Evolutionary conservation across 2,888 invertebrate species (phyloP), one percentile per base, ranked within the genome.

Genomic region (Epistrophe eligans): DNA sequence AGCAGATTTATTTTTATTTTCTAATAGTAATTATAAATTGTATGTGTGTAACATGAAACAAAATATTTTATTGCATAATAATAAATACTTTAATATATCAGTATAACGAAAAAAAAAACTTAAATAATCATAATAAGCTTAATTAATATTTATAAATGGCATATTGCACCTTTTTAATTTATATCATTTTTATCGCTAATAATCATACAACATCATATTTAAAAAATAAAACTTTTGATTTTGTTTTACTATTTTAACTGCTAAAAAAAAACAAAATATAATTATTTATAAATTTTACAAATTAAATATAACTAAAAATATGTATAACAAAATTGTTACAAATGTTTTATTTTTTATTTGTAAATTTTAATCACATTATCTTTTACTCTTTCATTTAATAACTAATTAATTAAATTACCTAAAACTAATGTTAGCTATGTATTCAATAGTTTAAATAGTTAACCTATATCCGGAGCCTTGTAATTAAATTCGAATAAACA

Each of bases 361-460:
- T 70, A 71, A 72, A 72, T 83, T 38, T 48, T 87, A 87, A 87
- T 87, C 87, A 87, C 87, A 87, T 87, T 70, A 79, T 87, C 72
- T 40, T 79, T 83, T 87, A 87, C 58, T 76, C 48, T 76, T 82
- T 82, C 40, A 85, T 77, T 70, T 74, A 73, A 79, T 87, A 82
- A 70, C 74, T 82, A 57, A 52, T 85, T 87, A 76, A 87, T 87
- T 79, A 62, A 70, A 79, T 87, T 87, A 79, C 83, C 83, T 87
- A 87, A 55, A 55, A 43, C n/a, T 83, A 87, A 28, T 79, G 79
- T 87, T 87, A 76, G 82, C 82, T 87, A 74, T 45, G 77, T 77
- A 79, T 38, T 79, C 76, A 72, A 79, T 71, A 67, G 19, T 72
- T 76, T 83, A 45, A 79, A 52, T 79, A 79, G 87, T 83, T 85